Percentiles rank a stretch among this genome's conserved stretches.
These are phyloP conservation scores for Zaprionus africanus DNA, from an alignment of 1,140 invertebrate species.

Conservation along the genomic window DNA sequence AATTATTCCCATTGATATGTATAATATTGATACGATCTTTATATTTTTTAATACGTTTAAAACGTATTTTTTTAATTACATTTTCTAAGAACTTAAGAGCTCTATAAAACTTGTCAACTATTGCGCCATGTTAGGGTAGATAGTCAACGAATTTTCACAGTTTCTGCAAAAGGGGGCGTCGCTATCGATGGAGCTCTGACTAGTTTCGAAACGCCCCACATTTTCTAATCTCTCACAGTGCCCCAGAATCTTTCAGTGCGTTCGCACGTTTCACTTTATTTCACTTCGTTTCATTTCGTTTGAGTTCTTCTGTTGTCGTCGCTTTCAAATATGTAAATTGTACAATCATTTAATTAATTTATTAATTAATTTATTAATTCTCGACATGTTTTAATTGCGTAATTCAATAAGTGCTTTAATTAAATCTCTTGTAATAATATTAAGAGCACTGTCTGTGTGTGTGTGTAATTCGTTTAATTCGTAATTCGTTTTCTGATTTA, in stretches of 20 bases:
- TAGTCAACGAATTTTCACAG: neutral
- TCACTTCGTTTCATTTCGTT: conserved; percentile 7
- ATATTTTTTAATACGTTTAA: too few relatives aligned
- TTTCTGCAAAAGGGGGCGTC: conserved; percentile 49
- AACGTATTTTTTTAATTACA: neutral
- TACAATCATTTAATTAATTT: conserved; percentile 4
- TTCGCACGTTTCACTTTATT: conserved; percentile 27
- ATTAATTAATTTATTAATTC: conserved; percentile 33
- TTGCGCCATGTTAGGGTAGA: neutral
- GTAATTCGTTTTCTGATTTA: conserved; percentile 18
- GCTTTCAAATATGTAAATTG: conserved; percentile 30
- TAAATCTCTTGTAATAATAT: conserved; percentile 30
- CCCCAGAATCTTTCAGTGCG: conserved; percentile 45
- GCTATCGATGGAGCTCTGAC: conserved; percentile 37
- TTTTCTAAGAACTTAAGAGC: too few relatives aligned
- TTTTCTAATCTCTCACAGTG: conserved; percentile 51
- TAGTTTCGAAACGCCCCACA: conserved; percentile 71
- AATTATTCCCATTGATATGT: too few relatives aligned
- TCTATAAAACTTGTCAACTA: neutral
- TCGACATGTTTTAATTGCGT: conserved; percentile 19
- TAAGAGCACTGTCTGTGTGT: neutral
- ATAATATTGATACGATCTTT: too few relatives aligned
- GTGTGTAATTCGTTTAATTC: conserved; percentile 14
- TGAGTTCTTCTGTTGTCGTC: neutral
- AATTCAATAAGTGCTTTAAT: conserved; percentile 29